These are phyloP conservation scores for Apodemus speciosus DNA, from an alignment of 2,113 vertebrate genomes.

Conservation along the genomic window DNA sequence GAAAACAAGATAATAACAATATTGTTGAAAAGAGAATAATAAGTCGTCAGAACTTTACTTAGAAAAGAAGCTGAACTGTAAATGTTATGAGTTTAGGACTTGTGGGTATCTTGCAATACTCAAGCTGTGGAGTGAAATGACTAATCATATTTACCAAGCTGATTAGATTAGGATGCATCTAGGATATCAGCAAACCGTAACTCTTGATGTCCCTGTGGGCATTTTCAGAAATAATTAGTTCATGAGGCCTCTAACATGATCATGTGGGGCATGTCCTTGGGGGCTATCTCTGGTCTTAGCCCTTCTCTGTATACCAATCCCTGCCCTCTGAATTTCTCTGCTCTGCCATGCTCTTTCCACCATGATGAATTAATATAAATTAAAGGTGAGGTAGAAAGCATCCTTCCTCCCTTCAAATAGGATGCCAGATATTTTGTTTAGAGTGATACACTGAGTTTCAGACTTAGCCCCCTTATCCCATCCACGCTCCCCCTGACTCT, in stretches of 20 bases:
- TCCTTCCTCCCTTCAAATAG: neutral
- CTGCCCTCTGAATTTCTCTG: neutral
- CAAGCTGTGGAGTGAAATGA: neutral
- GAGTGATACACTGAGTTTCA: neutral
- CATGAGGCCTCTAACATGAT: neutral
- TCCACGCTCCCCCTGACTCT: too few relatives aligned
- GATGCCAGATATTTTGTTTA: neutral
- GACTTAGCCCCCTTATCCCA: neutral
- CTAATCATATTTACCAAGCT: neutral
- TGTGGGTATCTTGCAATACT: neutral
- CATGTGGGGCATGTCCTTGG: neutral
- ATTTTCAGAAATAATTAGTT: neutral
- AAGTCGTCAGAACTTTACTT: neutral
- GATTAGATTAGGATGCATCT: neutral
- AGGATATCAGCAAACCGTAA: neutral
- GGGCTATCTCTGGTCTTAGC: neutral
- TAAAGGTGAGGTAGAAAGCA: neutral
- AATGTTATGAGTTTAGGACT: neutral
- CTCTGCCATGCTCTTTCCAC: neutral
- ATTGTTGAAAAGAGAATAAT: neutral
- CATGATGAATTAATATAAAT: neutral
- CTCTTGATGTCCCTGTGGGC: neutral
- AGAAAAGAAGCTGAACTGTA: slow-evolving; percentile 16
- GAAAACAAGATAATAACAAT: neutral
- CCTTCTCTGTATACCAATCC: neutral